phyloP scores from a whole-genome alignment of 1,140 invertebrate genomes.

The Helicoverpa zea region DNA sequence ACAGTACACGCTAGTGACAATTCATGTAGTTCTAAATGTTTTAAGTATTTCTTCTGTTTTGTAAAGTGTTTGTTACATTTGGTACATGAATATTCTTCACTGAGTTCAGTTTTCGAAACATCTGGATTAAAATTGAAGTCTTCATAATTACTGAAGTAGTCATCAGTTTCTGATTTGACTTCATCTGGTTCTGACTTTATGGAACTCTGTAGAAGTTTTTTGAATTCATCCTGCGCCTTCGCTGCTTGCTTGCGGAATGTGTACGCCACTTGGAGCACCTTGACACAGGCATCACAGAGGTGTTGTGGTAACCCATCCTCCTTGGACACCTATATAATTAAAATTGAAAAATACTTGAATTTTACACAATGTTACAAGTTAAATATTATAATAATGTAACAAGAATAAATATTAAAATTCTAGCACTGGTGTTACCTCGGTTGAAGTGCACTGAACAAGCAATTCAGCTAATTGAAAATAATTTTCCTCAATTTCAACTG shows the following conservation, averaged over 20 bases:
- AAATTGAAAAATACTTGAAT: constrained; percentile 19
- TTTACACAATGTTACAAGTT: constrained; percentile 29
- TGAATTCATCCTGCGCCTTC: constrained; percentile 70
- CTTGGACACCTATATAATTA: constrained; percentile 70
- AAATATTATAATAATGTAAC: background rate
- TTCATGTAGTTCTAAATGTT: constrained; percentile 65
- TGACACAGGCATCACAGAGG: constrained; percentile 77
- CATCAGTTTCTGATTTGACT: constrained; percentile 59
- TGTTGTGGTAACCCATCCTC: constrained; percentile 82
- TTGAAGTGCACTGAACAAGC: constrained; percentile 70
- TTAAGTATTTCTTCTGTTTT: constrained; percentile 64
- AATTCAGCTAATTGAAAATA: constrained; percentile 70
- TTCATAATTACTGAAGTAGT: constrained; percentile 59
- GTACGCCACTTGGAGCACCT: constrained; percentile 69
- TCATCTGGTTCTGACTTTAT: constrained; percentile 66
- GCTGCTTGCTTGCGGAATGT: constrained; percentile 75
- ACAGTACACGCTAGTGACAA: constrained; percentile 58
- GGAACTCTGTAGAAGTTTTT: constrained; percentile 58
- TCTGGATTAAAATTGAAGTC: constrained; percentile 54
- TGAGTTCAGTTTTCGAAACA: constrained; percentile 24
- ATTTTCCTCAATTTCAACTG: constrained; percentile 68
- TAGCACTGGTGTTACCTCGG: constrained; percentile 63
- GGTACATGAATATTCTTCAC: constrained; percentile 54
- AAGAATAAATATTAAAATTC: background rate
- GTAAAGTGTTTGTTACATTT: constrained; percentile 64